phyloP scores from a whole-genome alignment of 2,113 vertebrate species.

The Burhinus oedicnemus region DNA sequence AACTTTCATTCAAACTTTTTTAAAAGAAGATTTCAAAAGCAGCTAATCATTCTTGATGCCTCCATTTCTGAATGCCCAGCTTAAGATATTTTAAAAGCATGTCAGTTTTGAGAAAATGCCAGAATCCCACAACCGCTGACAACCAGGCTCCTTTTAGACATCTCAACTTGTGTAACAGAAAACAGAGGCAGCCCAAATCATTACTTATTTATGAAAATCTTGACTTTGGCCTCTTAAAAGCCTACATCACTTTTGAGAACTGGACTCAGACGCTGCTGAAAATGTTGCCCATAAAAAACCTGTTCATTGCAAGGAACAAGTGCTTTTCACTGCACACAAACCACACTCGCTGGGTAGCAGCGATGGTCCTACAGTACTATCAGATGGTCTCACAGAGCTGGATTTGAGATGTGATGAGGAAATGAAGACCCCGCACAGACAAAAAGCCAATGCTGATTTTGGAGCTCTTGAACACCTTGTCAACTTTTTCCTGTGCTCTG shows the following conservation, averaged over 20 bases:
- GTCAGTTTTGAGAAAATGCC: slow-evolving; percentile 42
- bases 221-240: slow-evolving; percentile 56
- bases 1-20: slow-evolving; percentile 18
- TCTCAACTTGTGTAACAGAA: slow-evolving; percentile 34
- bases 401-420: background rate
- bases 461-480: background rate
- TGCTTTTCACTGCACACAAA: background rate
- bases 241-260: slow-evolving; percentile 63
- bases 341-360: background rate
- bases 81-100: slow-evolving; percentile 55
- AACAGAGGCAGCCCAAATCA: slow-evolving; percentile 46
- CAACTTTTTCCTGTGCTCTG: background rate
- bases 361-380: background rate
- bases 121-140: slow-evolving; percentile 35
- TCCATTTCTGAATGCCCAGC: slow-evolving; percentile 10
- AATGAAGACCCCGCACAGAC: background rate
- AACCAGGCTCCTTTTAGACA: slow-evolving; percentile 33
- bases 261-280: background rate
- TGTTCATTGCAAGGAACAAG: background rate
- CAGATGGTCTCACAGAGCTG: background rate
- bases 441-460: background rate
- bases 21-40: slow-evolving; percentile 9
- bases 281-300: slow-evolving; percentile 23
- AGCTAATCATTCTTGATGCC: slow-evolving; percentile 7
- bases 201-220: slow-evolving; percentile 62